These are phyloP conservation scores for Rhogogaster chlorosoma DNA, from an alignment of 2,888 invertebrate species.

Conservation along the genomic window DNA sequence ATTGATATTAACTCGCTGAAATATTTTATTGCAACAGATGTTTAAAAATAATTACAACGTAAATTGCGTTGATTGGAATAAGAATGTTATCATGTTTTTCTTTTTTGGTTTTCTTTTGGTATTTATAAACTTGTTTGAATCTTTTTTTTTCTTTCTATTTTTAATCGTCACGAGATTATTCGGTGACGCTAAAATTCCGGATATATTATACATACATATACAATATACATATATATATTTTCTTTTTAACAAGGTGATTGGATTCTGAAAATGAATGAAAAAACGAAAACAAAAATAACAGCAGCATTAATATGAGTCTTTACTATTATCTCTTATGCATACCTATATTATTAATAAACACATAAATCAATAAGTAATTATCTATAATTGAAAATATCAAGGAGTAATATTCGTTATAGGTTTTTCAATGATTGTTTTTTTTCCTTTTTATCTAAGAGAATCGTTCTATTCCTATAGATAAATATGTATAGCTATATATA, in stretches of 20 bases:
- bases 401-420: background rate
- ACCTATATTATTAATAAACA: background rate
- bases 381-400: background rate
- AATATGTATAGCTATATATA: background rate
- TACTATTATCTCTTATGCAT: constrained; percentile 11
- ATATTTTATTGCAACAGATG: background rate
- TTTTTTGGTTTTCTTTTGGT: background rate
- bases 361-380: background rate
- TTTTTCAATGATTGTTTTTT: background rate
- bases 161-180: background rate
- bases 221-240: background rate
- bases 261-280: background rate
- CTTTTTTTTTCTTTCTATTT: background rate
- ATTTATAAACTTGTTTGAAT: background rate
- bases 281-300: background rate
- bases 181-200: background rate
- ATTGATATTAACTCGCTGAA: constrained; percentile 14
- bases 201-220: background rate
- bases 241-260: constrained; percentile 15
- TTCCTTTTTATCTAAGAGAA: background rate
- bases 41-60: background rate
- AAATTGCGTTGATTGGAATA: background rate
- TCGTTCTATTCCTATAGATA: constrained; percentile 10
- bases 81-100: background rate
- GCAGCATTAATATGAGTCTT: background rate